Percentiles rank a stretch among this genome's conserved stretches.
Evolutionary conservation across 92 coral and sea anemone genomes (phyloP).

Genomic region (Metridium senile): DNA sequence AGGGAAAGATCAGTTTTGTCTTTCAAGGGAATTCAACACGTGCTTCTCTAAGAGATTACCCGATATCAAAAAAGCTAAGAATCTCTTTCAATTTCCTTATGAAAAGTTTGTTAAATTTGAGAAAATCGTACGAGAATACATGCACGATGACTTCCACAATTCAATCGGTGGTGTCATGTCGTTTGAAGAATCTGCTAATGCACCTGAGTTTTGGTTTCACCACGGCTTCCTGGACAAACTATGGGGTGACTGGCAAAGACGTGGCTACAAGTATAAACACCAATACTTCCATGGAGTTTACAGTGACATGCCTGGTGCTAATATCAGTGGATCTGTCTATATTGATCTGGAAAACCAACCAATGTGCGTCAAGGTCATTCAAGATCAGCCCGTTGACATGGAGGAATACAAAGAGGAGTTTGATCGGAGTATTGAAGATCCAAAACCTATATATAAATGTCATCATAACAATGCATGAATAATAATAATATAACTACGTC

Average conservation of each 20-base stretch:
- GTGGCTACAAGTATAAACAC: constrained; percentile 58
- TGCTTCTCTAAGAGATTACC: constrained; percentile 21
- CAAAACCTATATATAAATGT: constrained; percentile 7
- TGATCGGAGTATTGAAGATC: constrained; percentile 15
- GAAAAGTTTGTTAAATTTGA: constrained; percentile 62
- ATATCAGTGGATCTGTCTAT: constrained; percentile 34
- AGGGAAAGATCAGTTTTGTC: constrained; percentile 10
- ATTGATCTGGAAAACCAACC: constrained; percentile 69
- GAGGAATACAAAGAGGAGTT: constrained; percentile 19
- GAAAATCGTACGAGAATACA: constrained; percentile 37
- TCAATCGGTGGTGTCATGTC: constrained; percentile 89
- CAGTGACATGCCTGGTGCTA: constrained; percentile 54
- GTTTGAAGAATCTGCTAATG: constrained; percentile 63
- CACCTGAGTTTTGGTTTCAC: constrained; percentile 92
- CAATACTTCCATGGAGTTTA: constrained; percentile 37
- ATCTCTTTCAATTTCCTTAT: constrained; percentile 35
- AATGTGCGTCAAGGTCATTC: constrained; percentile 55
- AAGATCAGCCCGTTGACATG: constrained; percentile 45
- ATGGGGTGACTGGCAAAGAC: constrained; percentile 96
- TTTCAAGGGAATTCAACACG: constrained; percentile 55
- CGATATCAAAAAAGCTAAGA: constrained; percentile 25
- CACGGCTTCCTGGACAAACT: constrained; percentile 93
- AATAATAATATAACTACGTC: not conserved
- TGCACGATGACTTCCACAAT: constrained; percentile 79
- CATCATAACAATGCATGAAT: not conserved